Evolutionary conservation across 2,888 invertebrate genomes (phyloP), one percentile per base, ranked within the genome.

Genomic region (Sphaerolaimus hirsutus): DNA sequence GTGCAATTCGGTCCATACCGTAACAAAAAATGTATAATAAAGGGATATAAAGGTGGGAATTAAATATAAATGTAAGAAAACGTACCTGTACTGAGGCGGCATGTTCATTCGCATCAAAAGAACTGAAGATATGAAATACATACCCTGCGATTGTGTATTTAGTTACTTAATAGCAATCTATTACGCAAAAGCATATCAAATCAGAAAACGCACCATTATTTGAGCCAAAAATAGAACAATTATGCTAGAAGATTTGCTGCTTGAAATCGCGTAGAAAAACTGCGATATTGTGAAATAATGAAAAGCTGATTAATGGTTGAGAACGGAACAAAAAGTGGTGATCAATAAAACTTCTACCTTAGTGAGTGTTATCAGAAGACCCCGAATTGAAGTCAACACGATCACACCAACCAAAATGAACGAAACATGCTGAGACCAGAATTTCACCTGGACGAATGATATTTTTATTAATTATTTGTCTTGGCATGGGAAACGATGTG

Each of bases 241-340:
- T 47, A 97, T 79, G 65, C 93, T 93, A 12, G 93, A 93, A 2
- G 91, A 93, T 67, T 93, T 93, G 55, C 83, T 87, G 56, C 89
- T 93, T 0, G 93, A 91, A 60, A 99, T 89, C 58, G 89, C 86
- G 70, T 97, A 91, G 73, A 97, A 99, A 65, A 97, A 97, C 86
- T 89, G 72, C 50, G 75, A 73, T 45, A 56, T 54, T 12, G 22
- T 4, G 22, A 4, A 25, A 29, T 29, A 10, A 46, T 49, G n/a
- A n/a, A 29, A 43, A 36, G 52, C 52, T 47, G 41, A 26, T 26
- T n/a, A 24, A 26, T 3, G 4, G 3, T 26, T 24, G 10, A 5
- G 4, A 26, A 10, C 17, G 10, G 14, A 2, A 41, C 3, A 22
- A 46, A 50, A 36, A 29, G 35, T 22, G 17, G 22, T 5, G 38